Conservation (phyloP, 1,140 invertebrate genomes). For the Drosophila carrolli region DNA sequence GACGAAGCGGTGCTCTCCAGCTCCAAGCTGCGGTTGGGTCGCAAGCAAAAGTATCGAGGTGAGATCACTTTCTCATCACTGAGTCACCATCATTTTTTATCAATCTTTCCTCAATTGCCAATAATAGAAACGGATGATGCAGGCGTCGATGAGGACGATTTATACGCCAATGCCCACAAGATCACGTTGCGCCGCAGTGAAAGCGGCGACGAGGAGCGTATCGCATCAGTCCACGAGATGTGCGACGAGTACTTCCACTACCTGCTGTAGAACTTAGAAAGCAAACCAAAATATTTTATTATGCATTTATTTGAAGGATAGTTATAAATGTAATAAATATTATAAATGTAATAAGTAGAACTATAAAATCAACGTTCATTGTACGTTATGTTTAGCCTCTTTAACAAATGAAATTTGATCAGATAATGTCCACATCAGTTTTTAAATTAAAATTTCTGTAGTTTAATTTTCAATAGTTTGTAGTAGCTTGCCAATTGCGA, state of each 20-base stretch:
- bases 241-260: slow-evolving; percentile 82
- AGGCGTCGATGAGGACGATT: slow-evolving; percentile 68
- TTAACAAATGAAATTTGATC: no score
- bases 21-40: slow-evolving; percentile 48
- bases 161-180: slow-evolving; percentile 80
- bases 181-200: slow-evolving; percentile 60
- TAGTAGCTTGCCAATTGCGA: no score
- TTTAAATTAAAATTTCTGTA: no score
- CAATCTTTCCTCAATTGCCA: background rate
- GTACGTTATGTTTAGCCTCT: background rate
- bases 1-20: slow-evolving; percentile 78
- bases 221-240: slow-evolving; percentile 58
- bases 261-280: slow-evolving; percentile 44
- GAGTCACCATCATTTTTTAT: background rate
- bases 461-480: no score
- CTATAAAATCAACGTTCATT: background rate
- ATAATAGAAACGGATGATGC: slow-evolving; percentile 59
- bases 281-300: slow-evolving; percentile 2
- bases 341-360: slow-evolving; percentile 1
- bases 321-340: slow-evolving; percentile 5
- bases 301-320: slow-evolving; percentile 47
- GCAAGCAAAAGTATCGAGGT: slow-evolving; percentile 80
- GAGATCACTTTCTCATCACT: background rate
- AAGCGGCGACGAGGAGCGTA: slow-evolving; percentile 65
- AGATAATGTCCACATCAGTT: no score